Evolutionary conservation across 1,140 invertebrate genomes (phyloP).

Genomic region (Zaprionus ornatus): DNA sequence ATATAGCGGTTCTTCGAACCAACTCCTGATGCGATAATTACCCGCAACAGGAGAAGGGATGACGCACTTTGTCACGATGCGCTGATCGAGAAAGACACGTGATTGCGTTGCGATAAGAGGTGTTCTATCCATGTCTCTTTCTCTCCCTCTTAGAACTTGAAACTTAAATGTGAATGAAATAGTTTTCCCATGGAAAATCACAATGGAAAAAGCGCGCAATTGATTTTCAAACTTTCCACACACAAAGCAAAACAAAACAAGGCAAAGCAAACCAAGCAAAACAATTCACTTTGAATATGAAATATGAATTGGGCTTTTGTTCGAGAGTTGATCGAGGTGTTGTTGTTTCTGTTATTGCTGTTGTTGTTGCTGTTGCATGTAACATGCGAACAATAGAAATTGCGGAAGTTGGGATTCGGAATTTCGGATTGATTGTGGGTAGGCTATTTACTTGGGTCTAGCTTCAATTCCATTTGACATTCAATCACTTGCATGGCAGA

Average conservation of each 20-base stretch:
- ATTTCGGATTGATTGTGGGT: constrained; percentile 29
- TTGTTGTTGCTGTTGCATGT: constrained; percentile 34
- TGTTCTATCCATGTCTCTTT: too few relatives aligned
- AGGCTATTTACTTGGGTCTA: background rate
- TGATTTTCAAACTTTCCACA: constrained; percentile 26
- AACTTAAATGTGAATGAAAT: constrained; percentile 25
- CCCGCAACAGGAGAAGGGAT: background rate
- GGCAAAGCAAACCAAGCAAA: constrained; percentile 4
- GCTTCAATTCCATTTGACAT: constrained; percentile 19
- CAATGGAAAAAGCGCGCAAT: constrained; percentile 35
- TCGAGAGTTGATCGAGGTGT: background rate
- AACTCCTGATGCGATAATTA: background rate
- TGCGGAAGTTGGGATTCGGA: constrained; percentile 25
- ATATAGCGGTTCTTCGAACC: constrained; percentile 1
- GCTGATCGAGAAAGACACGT: background rate
- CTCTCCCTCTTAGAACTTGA: background rate
- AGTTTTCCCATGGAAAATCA: constrained; percentile 42
- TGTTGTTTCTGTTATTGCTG: constrained; percentile 2
- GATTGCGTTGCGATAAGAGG: background rate
- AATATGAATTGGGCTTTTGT: constrained; percentile 26
- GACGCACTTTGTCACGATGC: constrained; percentile 4
- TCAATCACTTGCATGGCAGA: constrained; percentile 5
- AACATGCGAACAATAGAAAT: constrained; percentile 43
- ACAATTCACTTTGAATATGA: constrained; percentile 35
- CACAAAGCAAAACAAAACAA: background rate